Conservation (phyloP, 30 jellyfish, hydroid and myxozoan species). For the Cassiopea xamachana region DNA sequence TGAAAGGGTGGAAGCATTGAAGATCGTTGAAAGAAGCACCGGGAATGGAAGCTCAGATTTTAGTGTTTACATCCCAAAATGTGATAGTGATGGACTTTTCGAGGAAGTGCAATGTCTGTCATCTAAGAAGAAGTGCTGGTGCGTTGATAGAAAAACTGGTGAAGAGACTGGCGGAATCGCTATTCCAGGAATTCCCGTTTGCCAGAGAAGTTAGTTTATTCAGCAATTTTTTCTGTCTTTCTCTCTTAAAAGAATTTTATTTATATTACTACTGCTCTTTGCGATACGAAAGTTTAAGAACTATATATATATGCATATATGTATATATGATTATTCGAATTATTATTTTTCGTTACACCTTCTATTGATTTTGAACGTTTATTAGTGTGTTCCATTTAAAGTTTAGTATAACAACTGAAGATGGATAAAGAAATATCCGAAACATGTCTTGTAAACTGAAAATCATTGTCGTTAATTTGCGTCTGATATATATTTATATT, state of each 20-base stretch:
- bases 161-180: slow-evolving; percentile 47
- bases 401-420: too few relatives aligned
- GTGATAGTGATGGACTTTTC: slow-evolving; percentile 69
- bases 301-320: too few relatives aligned
- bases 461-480: too few relatives aligned
- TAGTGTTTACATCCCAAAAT: slow-evolving; percentile 54
- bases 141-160: slow-evolving; percentile 77
- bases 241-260: not conserved
- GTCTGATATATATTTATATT: too few relatives aligned
- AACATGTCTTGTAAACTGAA: too few relatives aligned
- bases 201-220: slow-evolving; percentile 37
- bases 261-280: too few relatives aligned
- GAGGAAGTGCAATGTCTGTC: slow-evolving; percentile 81
- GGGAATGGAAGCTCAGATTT: not conserved
- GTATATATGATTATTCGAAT: too few relatives aligned
- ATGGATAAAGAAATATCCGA: too few relatives aligned
- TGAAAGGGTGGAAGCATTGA: slow-evolving; percentile 43
- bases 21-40: not conserved
- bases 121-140: slow-evolving; percentile 80
- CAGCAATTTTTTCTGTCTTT: not conserved
- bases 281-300: too few relatives aligned
- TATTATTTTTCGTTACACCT: too few relatives aligned
- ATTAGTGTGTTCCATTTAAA: too few relatives aligned
- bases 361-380: too few relatives aligned
- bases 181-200: slow-evolving; percentile 37